Conservation (phyloP, 2,797 vertebrate genomes). For the Avahi laniger region DNA sequence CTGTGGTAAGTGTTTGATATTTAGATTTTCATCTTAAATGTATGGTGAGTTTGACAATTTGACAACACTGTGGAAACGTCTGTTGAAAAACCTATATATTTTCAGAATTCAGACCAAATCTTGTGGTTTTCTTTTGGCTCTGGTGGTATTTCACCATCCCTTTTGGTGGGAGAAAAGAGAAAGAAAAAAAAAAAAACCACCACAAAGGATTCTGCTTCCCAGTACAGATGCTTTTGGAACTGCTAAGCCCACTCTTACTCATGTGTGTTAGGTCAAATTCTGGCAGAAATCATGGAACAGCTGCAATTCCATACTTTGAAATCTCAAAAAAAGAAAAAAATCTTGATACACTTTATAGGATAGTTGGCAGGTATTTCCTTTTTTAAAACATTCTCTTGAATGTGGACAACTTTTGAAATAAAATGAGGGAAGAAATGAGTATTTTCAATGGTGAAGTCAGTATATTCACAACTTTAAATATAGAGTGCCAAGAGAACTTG, state of each 20-base stretch:
- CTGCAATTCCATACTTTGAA: constrained; percentile 56
- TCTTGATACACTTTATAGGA: constrained; percentile 50
- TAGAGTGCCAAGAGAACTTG: constrained; percentile 19
- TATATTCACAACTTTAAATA: constrained; percentile 13
- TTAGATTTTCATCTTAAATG: constrained; percentile 36
- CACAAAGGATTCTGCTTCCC: constrained; percentile 18
- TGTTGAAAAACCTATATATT: constrained; percentile 37
- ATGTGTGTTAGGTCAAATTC: constrained; percentile 46
- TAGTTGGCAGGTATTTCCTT: constrained; percentile 21
- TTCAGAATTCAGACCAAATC: constrained; percentile 56
- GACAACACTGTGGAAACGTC: constrained; percentile 36
- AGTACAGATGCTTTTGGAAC: constrained; percentile 45
- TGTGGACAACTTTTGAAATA: constrained; percentile 46
- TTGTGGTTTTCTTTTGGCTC: constrained; percentile 12
- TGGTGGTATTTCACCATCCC: not conserved
- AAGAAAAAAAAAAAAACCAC: not conserved
- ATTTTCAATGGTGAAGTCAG: constrained; percentile 7
- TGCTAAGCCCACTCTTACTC: not conserved
- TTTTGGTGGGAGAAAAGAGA: not conserved
- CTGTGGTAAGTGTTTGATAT: constrained; percentile 35
- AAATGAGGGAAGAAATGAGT: not conserved
- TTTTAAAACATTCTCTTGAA: constrained; percentile 21
- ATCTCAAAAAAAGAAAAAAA: not conserved
- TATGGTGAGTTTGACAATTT: constrained; percentile 55
- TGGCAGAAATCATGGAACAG: constrained; percentile 53